Evolutionary conservation across 2,113 vertebrate genomes (phyloP).

Genomic region (Tachuris rubrigastra): DNA sequence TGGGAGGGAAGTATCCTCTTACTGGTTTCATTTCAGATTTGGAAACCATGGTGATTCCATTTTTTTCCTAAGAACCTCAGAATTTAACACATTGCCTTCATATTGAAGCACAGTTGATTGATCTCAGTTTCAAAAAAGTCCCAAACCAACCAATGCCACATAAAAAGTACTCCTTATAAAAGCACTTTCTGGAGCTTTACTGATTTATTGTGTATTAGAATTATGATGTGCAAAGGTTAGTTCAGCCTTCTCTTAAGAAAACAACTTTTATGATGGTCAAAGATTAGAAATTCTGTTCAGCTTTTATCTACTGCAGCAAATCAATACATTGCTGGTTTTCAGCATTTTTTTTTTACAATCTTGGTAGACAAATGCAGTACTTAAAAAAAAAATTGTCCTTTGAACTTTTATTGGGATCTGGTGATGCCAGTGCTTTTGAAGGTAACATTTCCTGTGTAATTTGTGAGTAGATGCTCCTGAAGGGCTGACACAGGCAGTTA

Average conservation of each 20-base stretch:
- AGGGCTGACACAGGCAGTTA: background rate
- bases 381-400: background rate
- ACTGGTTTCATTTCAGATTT: background rate
- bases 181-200: background rate
- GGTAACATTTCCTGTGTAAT: background rate
- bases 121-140: background rate
- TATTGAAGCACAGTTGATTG: background rate
- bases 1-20: background rate
- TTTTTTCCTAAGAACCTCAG: background rate
- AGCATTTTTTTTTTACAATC: background rate
- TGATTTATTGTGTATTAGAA: background rate
- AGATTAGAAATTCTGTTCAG: background rate
- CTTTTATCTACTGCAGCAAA: rapidly evolving
- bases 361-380: background rate
- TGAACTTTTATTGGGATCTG: background rate
- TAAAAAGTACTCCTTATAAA: background rate
- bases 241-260: background rate
- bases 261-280: background rate
- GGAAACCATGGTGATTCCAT: background rate
- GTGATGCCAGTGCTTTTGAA: background rate
- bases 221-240: background rate
- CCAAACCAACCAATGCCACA: background rate
- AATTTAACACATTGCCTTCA: background rate
- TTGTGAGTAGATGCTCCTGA: background rate
- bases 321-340: background rate